Evolutionary conservation across 2,888 invertebrate genomes (phyloP).

Genomic region (Napeogenes inachia): DNA sequence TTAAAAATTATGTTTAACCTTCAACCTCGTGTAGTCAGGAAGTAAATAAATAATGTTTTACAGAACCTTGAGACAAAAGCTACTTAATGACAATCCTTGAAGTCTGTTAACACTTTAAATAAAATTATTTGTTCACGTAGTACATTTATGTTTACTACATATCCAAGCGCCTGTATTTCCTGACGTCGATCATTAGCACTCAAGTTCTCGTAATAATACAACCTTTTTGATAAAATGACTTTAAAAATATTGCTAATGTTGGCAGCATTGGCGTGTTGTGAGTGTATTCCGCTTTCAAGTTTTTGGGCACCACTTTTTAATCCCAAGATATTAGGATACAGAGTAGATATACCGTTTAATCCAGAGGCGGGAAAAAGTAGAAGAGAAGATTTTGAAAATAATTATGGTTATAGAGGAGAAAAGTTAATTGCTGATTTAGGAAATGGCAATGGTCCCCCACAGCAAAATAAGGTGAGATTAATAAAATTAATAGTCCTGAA

Average conservation of each 20-base stretch:
- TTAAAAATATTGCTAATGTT: constrained; percentile 36
- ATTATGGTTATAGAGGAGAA: constrained; percentile 54
- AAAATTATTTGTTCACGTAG: constrained; percentile 35
- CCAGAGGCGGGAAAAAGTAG: constrained; percentile 44
- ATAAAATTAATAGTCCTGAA: constrained; percentile 5
- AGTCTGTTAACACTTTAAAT: constrained; percentile 38
- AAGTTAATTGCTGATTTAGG: constrained; percentile 56
- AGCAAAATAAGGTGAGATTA: constrained; percentile 37
- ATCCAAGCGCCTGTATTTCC: constrained; percentile 30
- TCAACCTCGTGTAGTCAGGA: neutral
- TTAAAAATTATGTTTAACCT: neutral
- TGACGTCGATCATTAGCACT: constrained; percentile 32
- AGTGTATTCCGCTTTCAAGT: constrained; percentile 52
- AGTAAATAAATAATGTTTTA: neutral
- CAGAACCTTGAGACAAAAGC: constrained; percentile 30
- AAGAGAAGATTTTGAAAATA: constrained; percentile 41
- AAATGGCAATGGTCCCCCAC: constrained; percentile 45
- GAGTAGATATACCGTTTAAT: constrained; percentile 53
- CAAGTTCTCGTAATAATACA: constrained; percentile 21
- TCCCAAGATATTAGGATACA: constrained; percentile 54
- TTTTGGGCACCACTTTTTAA: constrained; percentile 66
- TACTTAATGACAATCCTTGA: constrained; percentile 36
- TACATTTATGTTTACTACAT: constrained; percentile 30
- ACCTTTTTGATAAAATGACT: constrained; percentile 26
- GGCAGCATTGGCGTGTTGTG: constrained; percentile 34